Base-by-base conservation (phyloP, 2,797 vertebrate genomes). In the Hoplostethus mediterraneus region DNA sequence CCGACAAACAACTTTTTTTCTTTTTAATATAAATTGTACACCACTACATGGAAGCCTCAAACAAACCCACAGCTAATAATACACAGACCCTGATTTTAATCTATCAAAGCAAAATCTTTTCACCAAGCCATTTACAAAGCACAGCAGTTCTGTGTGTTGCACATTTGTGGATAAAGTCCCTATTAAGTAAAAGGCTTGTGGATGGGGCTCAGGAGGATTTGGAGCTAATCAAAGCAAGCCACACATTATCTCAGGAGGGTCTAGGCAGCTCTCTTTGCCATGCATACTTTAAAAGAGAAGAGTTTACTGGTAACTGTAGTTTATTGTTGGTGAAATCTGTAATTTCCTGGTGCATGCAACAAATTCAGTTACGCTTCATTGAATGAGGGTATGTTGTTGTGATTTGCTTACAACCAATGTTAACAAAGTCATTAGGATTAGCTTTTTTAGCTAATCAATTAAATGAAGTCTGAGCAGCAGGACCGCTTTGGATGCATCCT, bases 181-280 rank as follows among this genome's bases (percentile, higher is more conserved):
- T 17, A n/a, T 21, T 9, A 9, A 21, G 60, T 8, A 40, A 65
- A 81, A 67, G 45, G 60, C 62, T 40, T 49, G 47, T 17, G 6
- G 40, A 47, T 58, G 61, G 28, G 61, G 63, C 36, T 28, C 47
- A 40, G 31, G 70, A 45, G 67, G 72, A 80, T 82, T 80, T 82
- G 48, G n/a, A 75, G 55, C 70, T 75, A 84, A 81, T 79, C 75
- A 73, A 71, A 87, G 77, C 40, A 61, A 80, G 59, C 73, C 65
- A 67, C 48, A 71, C 28, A 65, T 75, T 13, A 75, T 67, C 55
- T 75, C 28, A n/a, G 54, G 36, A 36, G 55, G n/a, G 10, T 67
- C 33, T n/a, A 25, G 73, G 57, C 67, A 73, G 68, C 67, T 40
- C 56, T 63, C 52, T 63, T 54, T 47, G 13, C n/a, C 28, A n/a